A percentile compares a stretch with the other conserved stretches of the same genome.
phyloP scores from a whole-genome alignment of 2,888 invertebrate species.

The Aquatica leii region DNA sequence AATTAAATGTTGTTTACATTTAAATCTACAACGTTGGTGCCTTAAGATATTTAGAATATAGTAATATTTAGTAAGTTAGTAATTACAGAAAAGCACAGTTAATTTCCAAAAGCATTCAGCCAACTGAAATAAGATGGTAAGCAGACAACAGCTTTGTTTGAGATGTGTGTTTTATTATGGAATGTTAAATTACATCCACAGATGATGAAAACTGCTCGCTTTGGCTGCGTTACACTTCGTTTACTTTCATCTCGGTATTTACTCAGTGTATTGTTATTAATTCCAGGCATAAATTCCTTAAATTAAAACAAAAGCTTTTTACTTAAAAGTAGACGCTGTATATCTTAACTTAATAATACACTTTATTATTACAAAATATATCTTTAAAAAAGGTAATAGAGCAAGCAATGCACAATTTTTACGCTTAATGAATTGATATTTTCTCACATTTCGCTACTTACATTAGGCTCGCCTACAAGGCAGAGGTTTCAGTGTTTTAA shows the following conservation, averaged over 20 bases:
- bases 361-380: conserved; percentile 6
- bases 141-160: conserved; percentile 36
- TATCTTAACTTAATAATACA: not conserved
- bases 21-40: not conserved
- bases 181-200: conserved; percentile 44
- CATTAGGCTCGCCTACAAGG: conserved; percentile 22
- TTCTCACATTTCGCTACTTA: conserved; percentile 36
- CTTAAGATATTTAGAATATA: conserved; percentile 9
- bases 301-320: conserved; percentile 36
- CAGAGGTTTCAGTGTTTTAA: conserved; percentile 35
- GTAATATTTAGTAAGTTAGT: conserved; percentile 40
- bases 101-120: conserved; percentile 41
- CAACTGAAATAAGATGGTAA: conserved; percentile 39
- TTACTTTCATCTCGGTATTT: conserved; percentile 41
- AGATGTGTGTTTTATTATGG: conserved; percentile 42
- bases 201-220: conserved; percentile 43
- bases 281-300: conserved; percentile 39
- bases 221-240: conserved; percentile 35
- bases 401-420: conserved; percentile 18
- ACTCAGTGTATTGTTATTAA: conserved; percentile 44
- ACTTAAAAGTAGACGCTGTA: conserved; percentile 16
- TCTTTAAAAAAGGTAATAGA: conserved; percentile 13
- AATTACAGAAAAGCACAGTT: conserved; percentile 41
- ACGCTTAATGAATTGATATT: conserved; percentile 36
- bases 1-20: not conserved